These are phyloP conservation scores for Plusia festucae DNA, from an alignment of 2,888 invertebrate species.

Conservation along the genomic window DNA sequence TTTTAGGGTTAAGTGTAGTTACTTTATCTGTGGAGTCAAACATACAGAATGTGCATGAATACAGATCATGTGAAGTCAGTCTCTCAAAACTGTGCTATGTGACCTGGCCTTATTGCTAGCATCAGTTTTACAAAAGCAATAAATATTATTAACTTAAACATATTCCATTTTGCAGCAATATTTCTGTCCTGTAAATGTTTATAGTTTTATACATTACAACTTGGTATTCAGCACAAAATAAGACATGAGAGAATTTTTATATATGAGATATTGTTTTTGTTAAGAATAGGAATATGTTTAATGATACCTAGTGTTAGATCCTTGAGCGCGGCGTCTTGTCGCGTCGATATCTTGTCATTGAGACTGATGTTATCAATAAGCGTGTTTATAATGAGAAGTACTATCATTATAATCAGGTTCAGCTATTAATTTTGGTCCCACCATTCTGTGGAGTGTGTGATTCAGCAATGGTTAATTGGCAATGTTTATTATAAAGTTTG, in stretches of 20 bases:
- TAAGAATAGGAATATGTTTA: slow-evolving; percentile 76
- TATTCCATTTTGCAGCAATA: slow-evolving; percentile 67
- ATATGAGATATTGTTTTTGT: slow-evolving; percentile 67
- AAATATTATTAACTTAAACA: slow-evolving; percentile 70
- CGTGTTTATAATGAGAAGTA: slow-evolving; percentile 61
- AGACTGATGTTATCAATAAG: slow-evolving; percentile 86
- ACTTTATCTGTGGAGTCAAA: slow-evolving; percentile 70
- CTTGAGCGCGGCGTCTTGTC: slow-evolving; percentile 68
- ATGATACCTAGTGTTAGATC: slow-evolving; percentile 72
- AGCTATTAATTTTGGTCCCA: slow-evolving; percentile 62
- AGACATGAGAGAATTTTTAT: slow-evolving; percentile 77
- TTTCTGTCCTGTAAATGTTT: slow-evolving; percentile 60
- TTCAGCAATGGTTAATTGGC: slow-evolving; percentile 71
- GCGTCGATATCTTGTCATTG: slow-evolving; percentile 79
- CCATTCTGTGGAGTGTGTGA: slow-evolving; percentile 66
- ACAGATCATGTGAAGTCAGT: slow-evolving; percentile 58
- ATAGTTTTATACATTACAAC: slow-evolving; percentile 56
- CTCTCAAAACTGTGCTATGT: slow-evolving; percentile 60
- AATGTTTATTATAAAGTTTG: slow-evolving; percentile 81
- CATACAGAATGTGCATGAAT: slow-evolving; percentile 63
- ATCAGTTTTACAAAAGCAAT: slow-evolving; percentile 82
- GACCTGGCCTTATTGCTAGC: slow-evolving; percentile 80
- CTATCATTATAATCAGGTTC: slow-evolving; percentile 60
- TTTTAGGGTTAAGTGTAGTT: slow-evolving; percentile 80
- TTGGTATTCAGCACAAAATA: slow-evolving; percentile 72